Base-by-base conservation (phyloP, 2,113 vertebrate genomes). In the Rissa tridactyla region DNA sequence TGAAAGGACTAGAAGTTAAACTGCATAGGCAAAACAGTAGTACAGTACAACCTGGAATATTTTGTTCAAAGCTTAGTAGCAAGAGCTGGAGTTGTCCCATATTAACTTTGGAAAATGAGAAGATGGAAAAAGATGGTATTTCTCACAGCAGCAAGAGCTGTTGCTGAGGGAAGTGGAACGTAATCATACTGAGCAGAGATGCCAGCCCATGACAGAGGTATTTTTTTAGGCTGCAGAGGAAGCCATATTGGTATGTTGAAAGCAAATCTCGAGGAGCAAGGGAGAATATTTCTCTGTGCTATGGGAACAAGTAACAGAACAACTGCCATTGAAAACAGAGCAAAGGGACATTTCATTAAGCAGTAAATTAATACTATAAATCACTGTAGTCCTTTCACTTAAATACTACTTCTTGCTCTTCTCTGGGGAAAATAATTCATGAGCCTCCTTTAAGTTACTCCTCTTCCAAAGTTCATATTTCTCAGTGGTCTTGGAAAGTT, bases 211-310 rank as follows among this genome's bases (percentile, higher is more conserved):
- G 21, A 19, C 16, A 15, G 26, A n/a, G 29, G 61, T 13, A 5
- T 36, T 15, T 30, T 72, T 57, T 88, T 25, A 58, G 62, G 49
- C 55, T 86, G 42, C 20, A 54, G 34, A 61, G 26, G 44, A 87
- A 76, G 22, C 23, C 0, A 0, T 18, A 10, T 6, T 1, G 2
- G 4, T 49, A 22, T 3, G 5, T 15, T 81, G 18, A 68, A 81
- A 32, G 11, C 40, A 70, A 72, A 86, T 38, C 46, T 51, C 23
- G 18, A 20, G 34, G 30, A 75, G 36, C 10, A 7, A 15, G 5
- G 38, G 51, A 66, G 15, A 46, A 17, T 46, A 54, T 76, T 65
- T 15, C 17, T 79, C 32, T 26, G 7, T 60, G 42, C 30, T 71
- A 5, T 5, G 2, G 15, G 38, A 86, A 58, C 30, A 82, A 82